Conservation (phyloP, 2,888 invertebrate genomes). For the Orthosia gracilis region DNA sequence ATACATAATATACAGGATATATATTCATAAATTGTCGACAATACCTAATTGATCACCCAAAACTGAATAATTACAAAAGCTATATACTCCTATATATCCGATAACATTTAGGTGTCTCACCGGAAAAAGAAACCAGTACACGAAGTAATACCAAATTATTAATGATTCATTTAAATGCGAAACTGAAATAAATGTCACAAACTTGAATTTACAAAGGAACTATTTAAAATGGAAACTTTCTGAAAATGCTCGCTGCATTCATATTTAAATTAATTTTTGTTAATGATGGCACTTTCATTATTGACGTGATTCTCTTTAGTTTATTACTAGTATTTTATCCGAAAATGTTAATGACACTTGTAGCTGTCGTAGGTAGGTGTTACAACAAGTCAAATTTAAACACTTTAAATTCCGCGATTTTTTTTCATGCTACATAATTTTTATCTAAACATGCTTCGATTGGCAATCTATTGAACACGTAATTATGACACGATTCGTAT, state of each 20-base stretch:
- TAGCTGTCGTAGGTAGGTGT: neutral
- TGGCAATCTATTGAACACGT: no score
- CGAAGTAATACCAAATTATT: neutral
- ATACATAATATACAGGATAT: no score
- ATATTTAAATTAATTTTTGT: constrained; percentile 48
- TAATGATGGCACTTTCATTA: constrained; percentile 38
- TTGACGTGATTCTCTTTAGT: constrained; percentile 12
- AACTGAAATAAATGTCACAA: constrained; percentile 13
- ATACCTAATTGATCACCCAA: no score
- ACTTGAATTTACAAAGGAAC: constrained; percentile 16
- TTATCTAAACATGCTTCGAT: no score
- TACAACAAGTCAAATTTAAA: no score
- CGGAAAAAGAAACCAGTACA: neutral
- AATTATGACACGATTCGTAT: no score
- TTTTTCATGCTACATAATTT: no score
- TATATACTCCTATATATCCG: neutral
- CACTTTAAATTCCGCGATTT: no score
- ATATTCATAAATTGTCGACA: no score
- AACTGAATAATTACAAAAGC: neutral
- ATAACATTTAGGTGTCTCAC: neutral
- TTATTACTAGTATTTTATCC: constrained; percentile 13
- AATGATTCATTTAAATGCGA: neutral
- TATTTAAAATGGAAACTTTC: constrained; percentile 13
- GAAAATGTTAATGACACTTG: neutral
- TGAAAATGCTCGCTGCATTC: constrained; percentile 5